phyloP scores from a whole-genome alignment of 1,140 invertebrate species.

The Atta colombica region DNA sequence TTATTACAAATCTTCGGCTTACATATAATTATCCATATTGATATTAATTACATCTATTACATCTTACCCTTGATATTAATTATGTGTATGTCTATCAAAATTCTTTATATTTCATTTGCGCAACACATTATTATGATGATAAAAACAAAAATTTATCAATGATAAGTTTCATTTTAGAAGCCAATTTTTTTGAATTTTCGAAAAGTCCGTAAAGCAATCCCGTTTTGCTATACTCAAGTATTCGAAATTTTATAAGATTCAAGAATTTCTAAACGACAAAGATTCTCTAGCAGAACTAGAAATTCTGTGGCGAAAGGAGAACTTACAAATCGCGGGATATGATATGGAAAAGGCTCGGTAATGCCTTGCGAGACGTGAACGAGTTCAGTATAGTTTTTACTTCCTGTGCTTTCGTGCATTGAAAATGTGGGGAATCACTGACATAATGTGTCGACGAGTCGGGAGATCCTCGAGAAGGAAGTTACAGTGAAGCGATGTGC shows the following conservation, averaged over 20 bases:
- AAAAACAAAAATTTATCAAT: not conserved
- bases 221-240: not conserved
- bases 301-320: not conserved
- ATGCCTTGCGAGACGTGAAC: constrained; percentile 54
- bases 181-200: not conserved
- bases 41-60: too few species aligned
- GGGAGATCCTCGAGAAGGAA: constrained; percentile 58
- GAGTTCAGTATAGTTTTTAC: constrained; percentile 55
- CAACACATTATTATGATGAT: not conserved
- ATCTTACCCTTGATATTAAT: not conserved
- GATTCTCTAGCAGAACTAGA: not conserved
- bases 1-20: not conserved
- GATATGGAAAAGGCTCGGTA: constrained; percentile 23
- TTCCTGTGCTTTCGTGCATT: constrained; percentile 47
- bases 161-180: constrained; percentile 2
- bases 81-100: not conserved
- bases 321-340: constrained; percentile 34
- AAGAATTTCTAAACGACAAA: not conserved
- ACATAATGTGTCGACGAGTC: constrained; percentile 42
- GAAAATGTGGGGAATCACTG: constrained; percentile 59
- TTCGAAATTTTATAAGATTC: not conserved
- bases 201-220: not conserved
- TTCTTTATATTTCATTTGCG: constrained; percentile 1
- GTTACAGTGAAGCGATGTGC: constrained; percentile 67
- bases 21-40: not conserved